phyloP scores from a whole-genome alignment of 2,888 invertebrate species.

The Stenurella melanura region DNA sequence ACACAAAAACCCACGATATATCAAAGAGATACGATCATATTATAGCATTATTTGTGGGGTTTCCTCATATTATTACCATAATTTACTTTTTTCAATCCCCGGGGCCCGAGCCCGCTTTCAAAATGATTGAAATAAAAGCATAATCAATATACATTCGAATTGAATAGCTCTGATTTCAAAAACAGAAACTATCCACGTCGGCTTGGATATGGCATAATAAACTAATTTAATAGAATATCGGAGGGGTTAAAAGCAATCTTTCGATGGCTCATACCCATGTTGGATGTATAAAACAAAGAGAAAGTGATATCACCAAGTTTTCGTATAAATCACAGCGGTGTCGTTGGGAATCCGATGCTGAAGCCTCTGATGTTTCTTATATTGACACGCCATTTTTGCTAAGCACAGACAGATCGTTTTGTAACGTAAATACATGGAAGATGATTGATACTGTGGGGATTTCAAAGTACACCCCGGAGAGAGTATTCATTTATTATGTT shows the following conservation, averaged over 20 bases:
- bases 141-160: slow-evolving; percentile 18
- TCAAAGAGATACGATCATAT: slow-evolving; percentile 37
- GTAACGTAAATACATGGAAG: not conserved
- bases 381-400: slow-evolving; percentile 34
- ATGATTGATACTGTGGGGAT: slow-evolving; percentile 20
- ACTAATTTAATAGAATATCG: slow-evolving; percentile 20
- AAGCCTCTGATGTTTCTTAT: slow-evolving; percentile 29
- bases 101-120: slow-evolving; percentile 7
- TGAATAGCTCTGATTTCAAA: slow-evolving; percentile 7
- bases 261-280: not conserved
- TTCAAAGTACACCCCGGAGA: slow-evolving; percentile 16
- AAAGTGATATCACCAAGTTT: slow-evolving; percentile 24
- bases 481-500: slow-evolving; percentile 11
- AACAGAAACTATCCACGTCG: slow-evolving; percentile 10
- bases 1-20: slow-evolving; percentile 24
- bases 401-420: not conserved
- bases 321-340: slow-evolving; percentile 32
- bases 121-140: slow-evolving; percentile 25
- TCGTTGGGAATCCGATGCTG: slow-evolving; percentile 30
- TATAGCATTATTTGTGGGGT: slow-evolving; percentile 41
- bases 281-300: not conserved
- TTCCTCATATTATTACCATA: slow-evolving; percentile 46
- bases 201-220: slow-evolving; percentile 16
- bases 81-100: slow-evolving; percentile 47
- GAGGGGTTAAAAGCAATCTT: slow-evolving; percentile 5